These are phyloP conservation scores for Calyptommatus sinebrachiatus DNA, from an alignment of 2,113 vertebrate species.

Conservation along the genomic window DNA sequence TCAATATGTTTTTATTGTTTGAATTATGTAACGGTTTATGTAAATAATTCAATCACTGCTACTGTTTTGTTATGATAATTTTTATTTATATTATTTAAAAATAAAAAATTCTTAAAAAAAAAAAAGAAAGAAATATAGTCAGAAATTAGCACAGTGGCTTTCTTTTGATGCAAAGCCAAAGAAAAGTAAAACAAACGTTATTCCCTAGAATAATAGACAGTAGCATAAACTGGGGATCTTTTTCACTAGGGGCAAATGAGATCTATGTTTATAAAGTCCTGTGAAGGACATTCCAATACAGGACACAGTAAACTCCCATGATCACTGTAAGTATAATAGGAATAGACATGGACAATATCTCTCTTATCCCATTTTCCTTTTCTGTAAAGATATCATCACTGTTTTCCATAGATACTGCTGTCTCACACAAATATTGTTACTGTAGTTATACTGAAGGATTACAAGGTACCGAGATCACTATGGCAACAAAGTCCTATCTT, in stretches of 20 bases:
- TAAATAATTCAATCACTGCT: too few relatives aligned
- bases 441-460: background rate
- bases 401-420: background rate
- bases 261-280: background rate
- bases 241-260: background rate
- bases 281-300: background rate
- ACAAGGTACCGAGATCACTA: constrained; percentile 17
- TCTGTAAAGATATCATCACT: background rate
- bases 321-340: background rate
- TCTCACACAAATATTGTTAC: background rate
- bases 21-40: too few relatives aligned
- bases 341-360: background rate
- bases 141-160: background rate
- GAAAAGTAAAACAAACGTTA: background rate
- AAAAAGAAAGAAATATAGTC: too few relatives aligned
- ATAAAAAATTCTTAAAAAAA: too few relatives aligned
- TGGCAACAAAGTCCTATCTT: constrained; percentile 19
- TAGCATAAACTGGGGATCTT: background rate
- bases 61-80: too few relatives aligned
- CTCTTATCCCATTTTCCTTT: background rate
- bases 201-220: background rate
- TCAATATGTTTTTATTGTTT: too few relatives aligned
- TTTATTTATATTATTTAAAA: too few relatives aligned
- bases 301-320: background rate
- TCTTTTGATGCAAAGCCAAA: background rate